Percentiles rank a stretch among this genome's conserved stretches.
phyloP scores from a whole-genome alignment of 2,797 vertebrate genomes.

The Buphagus erythrorhynchus region DNA sequence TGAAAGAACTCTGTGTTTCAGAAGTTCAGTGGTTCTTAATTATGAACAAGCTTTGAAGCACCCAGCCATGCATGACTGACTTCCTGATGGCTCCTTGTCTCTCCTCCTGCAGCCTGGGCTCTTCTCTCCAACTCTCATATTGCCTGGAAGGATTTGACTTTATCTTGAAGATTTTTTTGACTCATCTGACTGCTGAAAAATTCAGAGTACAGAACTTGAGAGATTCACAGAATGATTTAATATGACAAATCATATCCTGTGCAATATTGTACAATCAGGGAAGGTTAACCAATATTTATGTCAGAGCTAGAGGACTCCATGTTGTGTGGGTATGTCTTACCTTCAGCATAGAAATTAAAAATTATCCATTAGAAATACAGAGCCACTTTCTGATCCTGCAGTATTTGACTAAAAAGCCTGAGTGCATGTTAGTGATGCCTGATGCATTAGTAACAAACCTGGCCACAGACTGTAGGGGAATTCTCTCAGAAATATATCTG shows the following conservation, averaged over 20 bases:
- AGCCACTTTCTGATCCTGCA: background rate
- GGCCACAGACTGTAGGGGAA: background rate
- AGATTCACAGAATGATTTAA: background rate
- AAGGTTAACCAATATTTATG: background rate
- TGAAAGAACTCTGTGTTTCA: background rate
- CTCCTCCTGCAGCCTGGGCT: background rate
- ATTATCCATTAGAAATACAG: background rate
- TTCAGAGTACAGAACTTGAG: background rate
- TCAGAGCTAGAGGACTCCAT: background rate
- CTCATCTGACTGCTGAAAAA: background rate
- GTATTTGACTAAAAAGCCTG: background rate
- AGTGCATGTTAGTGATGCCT: background rate
- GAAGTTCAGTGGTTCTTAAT: background rate
- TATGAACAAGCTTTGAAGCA: background rate
- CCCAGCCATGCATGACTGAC: background rate
- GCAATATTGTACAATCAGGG: background rate
- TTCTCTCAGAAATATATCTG: background rate
- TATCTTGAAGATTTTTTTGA: background rate
- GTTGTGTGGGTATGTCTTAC: background rate
- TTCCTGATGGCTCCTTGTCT: background rate
- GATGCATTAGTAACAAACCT: background rate
- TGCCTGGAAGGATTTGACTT: background rate
- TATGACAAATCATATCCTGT: background rate
- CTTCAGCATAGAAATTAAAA: conserved; percentile 22
- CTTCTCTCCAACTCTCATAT: background rate